Evolutionary conservation across 2,113 vertebrate species (phyloP).

Genomic region (Naja naja): DNA sequence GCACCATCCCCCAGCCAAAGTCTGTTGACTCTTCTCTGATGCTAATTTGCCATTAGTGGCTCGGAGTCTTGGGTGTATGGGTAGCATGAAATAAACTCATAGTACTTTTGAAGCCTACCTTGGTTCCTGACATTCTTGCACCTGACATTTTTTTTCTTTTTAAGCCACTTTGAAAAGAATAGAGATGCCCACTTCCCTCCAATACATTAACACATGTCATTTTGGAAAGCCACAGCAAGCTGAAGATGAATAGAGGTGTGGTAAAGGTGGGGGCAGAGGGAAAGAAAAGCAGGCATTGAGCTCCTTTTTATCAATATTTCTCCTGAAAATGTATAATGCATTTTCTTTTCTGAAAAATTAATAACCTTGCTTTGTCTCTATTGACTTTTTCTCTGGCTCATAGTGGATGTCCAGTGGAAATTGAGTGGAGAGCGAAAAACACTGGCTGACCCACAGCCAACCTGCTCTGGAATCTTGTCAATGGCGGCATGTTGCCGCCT

Average conservation of each 20-base stretch:
- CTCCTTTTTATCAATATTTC: slow-evolving; percentile 56
- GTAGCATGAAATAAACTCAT: neutral
- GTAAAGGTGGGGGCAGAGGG: slow-evolving; percentile 23
- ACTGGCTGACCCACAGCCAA: slow-evolving; percentile 10
- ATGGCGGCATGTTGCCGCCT: neutral
- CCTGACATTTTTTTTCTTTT: neutral
- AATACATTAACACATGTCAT: neutral
- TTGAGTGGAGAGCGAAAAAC: slow-evolving; percentile 24
- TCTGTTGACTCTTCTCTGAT: neutral
- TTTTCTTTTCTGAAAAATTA: slow-evolving; percentile 71
- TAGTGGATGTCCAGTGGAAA: slow-evolving; percentile 26
- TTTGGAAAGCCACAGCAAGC: neutral
- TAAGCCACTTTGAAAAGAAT: neutral
- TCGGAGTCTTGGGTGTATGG: neutral
- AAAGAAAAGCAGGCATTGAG: slow-evolving; percentile 43
- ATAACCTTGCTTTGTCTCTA: slow-evolving; percentile 49
- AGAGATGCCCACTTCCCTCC: neutral
- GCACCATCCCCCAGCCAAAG: neutral
- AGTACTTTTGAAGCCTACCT: neutral
- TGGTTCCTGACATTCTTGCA: neutral
- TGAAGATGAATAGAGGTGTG: neutral
- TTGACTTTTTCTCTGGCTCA: slow-evolving; percentile 9
- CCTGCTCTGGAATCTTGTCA: slow-evolving; percentile 29
- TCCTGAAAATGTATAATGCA: slow-evolving; percentile 56
- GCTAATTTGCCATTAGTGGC: neutral